Evolutionary conservation across 2,113 vertebrate species (phyloP).

Genomic region (Siphamia tubifer): DNA sequence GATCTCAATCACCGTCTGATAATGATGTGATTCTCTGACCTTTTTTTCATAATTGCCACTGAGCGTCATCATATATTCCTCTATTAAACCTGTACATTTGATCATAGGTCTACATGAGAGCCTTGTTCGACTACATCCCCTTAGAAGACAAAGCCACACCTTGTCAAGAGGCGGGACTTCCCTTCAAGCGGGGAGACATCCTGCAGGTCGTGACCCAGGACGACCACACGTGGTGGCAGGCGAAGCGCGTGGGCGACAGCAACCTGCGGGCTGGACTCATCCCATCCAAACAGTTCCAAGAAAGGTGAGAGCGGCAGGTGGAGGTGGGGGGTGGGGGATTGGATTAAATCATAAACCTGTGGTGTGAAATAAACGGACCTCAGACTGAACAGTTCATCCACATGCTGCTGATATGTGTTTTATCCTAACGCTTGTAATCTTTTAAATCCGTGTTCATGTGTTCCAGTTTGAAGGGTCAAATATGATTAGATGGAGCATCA

Average conservation of each 20-base stretch:
- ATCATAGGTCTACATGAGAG: slow-evolving; percentile 89
- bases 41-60: no score
- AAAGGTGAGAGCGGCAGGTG: slow-evolving; percentile 82
- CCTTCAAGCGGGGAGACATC: slow-evolving; percentile 88
- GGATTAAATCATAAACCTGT: not conserved
- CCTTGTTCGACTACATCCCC: slow-evolving; percentile 91
- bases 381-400: not conserved
- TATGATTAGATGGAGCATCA: slow-evolving; percentile 46
- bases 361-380: not conserved
- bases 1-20: no score
- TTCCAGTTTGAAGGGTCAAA: slow-evolving; percentile 49
- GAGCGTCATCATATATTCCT: not conserved
- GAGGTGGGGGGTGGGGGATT: no score
- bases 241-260: slow-evolving; percentile 90
- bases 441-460: slow-evolving; percentile 49
- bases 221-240: slow-evolving; percentile 96
- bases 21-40: no score
- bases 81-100: not conserved
- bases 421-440: slow-evolving; percentile 37
- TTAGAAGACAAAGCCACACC: slow-evolving; percentile 93
- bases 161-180: slow-evolving; percentile 94
- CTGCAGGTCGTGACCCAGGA: slow-evolving; percentile 95
- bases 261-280: slow-evolving; percentile 93
- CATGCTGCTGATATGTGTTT: not conserved
- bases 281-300: slow-evolving; percentile 94